A percentile compares a stretch with the other conserved stretches of the same genome.
Conservation (phyloP, 2,113 vertebrate genomes). For the Colistium nudipinnis region DNA sequence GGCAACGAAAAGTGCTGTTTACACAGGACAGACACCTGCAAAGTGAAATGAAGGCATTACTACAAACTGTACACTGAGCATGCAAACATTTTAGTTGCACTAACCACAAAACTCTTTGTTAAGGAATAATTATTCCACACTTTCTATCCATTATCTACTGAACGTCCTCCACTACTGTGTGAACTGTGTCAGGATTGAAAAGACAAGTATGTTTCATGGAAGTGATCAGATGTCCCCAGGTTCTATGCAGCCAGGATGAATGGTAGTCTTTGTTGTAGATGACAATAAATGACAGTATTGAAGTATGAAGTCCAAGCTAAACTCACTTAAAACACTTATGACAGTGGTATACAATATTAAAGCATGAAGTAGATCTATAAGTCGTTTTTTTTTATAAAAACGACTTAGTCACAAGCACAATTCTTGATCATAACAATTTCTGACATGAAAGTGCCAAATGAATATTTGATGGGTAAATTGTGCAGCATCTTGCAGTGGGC, state of each 20-base stretch:
- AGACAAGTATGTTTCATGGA: conserved; percentile 18
- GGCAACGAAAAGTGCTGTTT: conserved; percentile 93
- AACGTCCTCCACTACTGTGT: neutral
- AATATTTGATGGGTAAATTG: conserved; percentile 27
- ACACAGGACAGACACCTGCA: conserved; percentile 95
- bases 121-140: neutral
- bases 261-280: conserved; percentile 4
- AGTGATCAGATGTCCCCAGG: conserved; percentile 8
- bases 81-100: neutral
- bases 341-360: neutral
- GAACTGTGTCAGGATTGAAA: conserved; percentile 23
- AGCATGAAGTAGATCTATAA: neutral
- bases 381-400: neutral
- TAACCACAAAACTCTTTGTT: too few relatives aligned
- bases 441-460: conserved; percentile 9
- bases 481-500: conserved; percentile 49
- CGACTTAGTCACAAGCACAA: neutral
- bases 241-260: conserved; percentile 22
- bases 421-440: conserved; percentile 1
- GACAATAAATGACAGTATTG: conserved; percentile 28
- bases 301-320: neutral
- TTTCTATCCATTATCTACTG: neutral
- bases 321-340: neutral
- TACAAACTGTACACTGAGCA: neutral
- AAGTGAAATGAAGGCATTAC: conserved; percentile 13